A percentile compares a stretch with the other conserved stretches of the same genome.
phyloP scores from a whole-genome alignment of 2,797 vertebrate species.

The Eulemur mongoz region DNA sequence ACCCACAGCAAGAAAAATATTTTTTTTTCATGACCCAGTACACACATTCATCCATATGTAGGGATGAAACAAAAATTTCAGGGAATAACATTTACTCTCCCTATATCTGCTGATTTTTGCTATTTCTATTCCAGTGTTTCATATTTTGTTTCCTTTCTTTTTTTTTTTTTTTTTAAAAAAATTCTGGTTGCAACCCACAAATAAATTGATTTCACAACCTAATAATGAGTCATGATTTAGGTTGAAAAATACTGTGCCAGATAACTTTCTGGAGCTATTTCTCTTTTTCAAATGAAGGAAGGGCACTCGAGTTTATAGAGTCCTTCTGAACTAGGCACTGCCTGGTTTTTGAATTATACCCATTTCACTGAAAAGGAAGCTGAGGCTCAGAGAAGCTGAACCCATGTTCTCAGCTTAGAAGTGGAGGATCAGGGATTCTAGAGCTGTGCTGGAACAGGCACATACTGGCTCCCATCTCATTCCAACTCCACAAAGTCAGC shows the following conservation, averaged over 20 bases:
- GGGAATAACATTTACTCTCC: not conserved
- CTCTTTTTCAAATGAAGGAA: conserved; percentile 14
- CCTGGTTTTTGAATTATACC: not conserved
- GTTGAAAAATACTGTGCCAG: not conserved
- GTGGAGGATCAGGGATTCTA: not conserved
- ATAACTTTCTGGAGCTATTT: not conserved
- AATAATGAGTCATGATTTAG: not conserved
- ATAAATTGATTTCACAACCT: conserved; percentile 10
- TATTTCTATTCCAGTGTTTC: not conserved
- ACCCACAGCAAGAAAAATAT: not conserved
- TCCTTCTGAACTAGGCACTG: not conserved
- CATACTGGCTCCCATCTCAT: not conserved
- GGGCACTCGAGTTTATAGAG: not conserved
- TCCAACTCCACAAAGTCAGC: not conserved
- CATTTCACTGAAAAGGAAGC: not conserved
- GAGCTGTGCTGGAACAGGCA: not conserved
- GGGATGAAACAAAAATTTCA: not conserved
- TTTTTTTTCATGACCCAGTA: not conserved
- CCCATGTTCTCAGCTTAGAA: not conserved
- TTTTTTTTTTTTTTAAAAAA: conserved; percentile 33
- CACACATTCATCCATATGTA: not conserved
- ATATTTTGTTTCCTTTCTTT: not conserved
- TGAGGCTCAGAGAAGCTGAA: not conserved
- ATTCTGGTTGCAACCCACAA: conserved; percentile 1
- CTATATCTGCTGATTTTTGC: not conserved